Base-by-base conservation (phyloP, 37 sponge, comb jelly and placozoan species). In the Eunapius fragilis region DNA sequence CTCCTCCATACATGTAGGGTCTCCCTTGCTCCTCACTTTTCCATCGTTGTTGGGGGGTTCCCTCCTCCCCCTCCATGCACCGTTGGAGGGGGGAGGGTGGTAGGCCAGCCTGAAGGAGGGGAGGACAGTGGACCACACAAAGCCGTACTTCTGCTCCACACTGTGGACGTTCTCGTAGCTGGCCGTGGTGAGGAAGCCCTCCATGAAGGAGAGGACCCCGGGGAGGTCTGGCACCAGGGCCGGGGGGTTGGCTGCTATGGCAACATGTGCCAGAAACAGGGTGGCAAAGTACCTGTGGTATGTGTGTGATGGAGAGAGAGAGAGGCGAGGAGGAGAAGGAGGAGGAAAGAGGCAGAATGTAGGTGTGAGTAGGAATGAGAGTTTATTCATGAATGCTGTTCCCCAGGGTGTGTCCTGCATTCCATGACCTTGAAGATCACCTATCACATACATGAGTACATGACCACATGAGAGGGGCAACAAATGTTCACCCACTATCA, bases 121-220 rank as follows among this genome's bases (percentile, higher is more conserved):
- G 33, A 76, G 27, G 14, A 88, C 36, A 2, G 83, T 82, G 10
- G 88, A 88, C 88, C 83, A 81, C 34, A 78, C 76, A 68, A 75
- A 88, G 23, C 83, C 83, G 31, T 74, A 69, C 47, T 82, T 76
- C 0, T 69, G 49, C 37, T 88, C 88, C 26, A 69, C 36, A 17
- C 35, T 2, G 2, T 34, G 31, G 25, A 88, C 79, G 30, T 67
- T 25, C 22, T 49, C 28, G 49, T 67, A 2, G 27, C 67, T 49
- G 10, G 76, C 77, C 12, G 48, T 19, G 23, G 24, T 31, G 30
- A 88, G 69, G 68, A 88, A 88, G 38, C 82, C 31, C 0, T 76
- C 31, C 70, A 82, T 82, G 82, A 78, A 34, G 25, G 35, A 24
- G 13, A 45, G 70, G 47, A 85, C 36, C 23, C 1, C 14, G 58